A percentile compares a stretch with the other conserved stretches of the same genome.
Evolutionary conservation across 2,113 vertebrate species (phyloP).

Genomic region (Hippocampus barbouri): DNA sequence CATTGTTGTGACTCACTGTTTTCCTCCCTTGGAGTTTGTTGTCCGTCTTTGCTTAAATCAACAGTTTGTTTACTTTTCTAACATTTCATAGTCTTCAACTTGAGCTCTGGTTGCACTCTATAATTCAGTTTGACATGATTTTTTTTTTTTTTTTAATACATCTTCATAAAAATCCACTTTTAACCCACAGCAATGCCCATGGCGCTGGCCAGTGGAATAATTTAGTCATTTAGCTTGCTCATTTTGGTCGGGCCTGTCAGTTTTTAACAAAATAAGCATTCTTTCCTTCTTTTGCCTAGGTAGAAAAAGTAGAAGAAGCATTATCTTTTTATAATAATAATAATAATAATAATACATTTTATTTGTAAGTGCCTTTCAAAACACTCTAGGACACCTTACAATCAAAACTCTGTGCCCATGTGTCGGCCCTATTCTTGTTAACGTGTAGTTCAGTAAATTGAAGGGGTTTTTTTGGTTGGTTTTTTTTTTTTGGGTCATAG

Average conservation of each 20-base stretch:
- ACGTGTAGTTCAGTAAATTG: neutral
- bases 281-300: no score
- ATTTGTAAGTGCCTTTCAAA: no score
- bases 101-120: neutral
- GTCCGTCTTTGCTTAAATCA: neutral
- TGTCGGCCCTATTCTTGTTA: no score
- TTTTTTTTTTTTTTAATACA: neutral
- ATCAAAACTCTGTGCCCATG: no score
- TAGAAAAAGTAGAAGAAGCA: no score
- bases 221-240: no score
- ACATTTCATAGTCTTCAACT: neutral
- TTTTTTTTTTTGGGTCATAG: neutral
- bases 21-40: conserved; percentile 17
- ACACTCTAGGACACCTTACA: no score
- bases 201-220: no score
- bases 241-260: no score
- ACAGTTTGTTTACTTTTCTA: neutral
- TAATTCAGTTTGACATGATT: neutral
- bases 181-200: neutral
- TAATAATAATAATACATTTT: no score
- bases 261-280: no score
- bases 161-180: neutral
- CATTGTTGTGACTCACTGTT: conserved; percentile 59
- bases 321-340: no score
- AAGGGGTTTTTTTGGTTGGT: neutral